Evolutionary conservation across 2,113 vertebrate genomes (phyloP).

Genomic region (Catharus fuscescens): DNA sequence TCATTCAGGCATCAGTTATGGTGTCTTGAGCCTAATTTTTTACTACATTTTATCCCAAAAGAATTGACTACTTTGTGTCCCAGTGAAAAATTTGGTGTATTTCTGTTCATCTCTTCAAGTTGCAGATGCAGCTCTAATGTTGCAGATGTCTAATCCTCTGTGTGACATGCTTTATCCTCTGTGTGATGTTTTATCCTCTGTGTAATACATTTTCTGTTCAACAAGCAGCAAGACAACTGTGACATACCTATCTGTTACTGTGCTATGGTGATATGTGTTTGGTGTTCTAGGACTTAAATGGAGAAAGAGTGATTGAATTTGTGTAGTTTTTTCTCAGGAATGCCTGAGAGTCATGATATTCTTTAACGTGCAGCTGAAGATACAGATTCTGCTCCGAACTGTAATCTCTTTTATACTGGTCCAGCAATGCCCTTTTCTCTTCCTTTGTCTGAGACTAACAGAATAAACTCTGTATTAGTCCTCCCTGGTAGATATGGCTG

Average conservation of each 20-base stretch:
- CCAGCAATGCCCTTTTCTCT: background rate
- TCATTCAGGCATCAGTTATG: background rate
- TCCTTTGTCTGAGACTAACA: background rate
- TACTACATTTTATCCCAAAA: background rate
- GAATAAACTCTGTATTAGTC: background rate
- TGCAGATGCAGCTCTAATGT: too few species aligned
- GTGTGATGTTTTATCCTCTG: background rate
- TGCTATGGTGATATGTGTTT: background rate
- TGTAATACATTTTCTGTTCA: background rate
- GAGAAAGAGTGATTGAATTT: background rate
- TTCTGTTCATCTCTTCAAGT: background rate
- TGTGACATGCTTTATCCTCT: background rate
- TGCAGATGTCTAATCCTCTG: fast-evolving
- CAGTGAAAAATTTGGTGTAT: background rate
- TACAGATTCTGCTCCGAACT: background rate
- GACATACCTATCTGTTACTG: background rate
- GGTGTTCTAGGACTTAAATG: background rate
- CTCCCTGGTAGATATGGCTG: fast-evolving
- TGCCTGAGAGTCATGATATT: background rate
- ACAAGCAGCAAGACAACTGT: background rate
- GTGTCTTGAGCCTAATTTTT: background rate
- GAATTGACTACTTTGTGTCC: background rate
- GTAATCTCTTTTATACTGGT: background rate
- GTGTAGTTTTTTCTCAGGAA: background rate
- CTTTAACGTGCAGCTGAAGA: background rate